Evolutionary conservation across 2,797 vertebrate species (phyloP).

Genomic region (Anguilla marmorata): DNA sequence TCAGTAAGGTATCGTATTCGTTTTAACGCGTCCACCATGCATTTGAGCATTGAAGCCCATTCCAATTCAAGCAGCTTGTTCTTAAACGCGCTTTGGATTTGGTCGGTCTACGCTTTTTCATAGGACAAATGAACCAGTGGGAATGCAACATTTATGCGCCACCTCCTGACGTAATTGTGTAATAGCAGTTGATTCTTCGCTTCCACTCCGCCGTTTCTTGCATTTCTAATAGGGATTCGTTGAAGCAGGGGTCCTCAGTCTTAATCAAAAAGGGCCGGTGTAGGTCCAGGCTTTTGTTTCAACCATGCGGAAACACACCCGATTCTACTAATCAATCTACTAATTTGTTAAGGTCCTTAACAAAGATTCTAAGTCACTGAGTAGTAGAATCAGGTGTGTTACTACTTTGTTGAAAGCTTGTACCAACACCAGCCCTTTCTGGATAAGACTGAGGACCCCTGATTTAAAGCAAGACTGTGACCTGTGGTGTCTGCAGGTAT

Average conservation of each 20-base stretch:
- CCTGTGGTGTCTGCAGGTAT: no score
- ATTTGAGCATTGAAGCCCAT: background rate
- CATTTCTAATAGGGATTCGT: background rate
- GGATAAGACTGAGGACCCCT: no score
- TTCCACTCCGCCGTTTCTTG: background rate
- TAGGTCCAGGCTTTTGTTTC: no score
- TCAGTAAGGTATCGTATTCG: background rate
- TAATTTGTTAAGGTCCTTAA: no score
- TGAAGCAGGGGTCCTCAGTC: background rate
- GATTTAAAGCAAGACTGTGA: no score
- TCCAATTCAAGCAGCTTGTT: background rate
- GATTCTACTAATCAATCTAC: no score
- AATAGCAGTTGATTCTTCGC: background rate
- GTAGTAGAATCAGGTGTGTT: no score
- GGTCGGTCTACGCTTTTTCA: background rate
- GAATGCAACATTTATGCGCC: background rate
- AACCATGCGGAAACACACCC: no score
- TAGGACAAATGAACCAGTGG: background rate
- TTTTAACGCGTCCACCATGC: background rate
- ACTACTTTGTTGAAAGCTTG: no score
- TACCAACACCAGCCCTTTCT: no score
- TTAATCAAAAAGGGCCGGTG: no score
- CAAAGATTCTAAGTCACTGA: no score
- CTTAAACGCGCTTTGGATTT: background rate
- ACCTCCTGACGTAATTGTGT: background rate